Evolutionary conservation across 2,797 vertebrate genomes (phyloP).

Genomic region (Carapus acus): DNA sequence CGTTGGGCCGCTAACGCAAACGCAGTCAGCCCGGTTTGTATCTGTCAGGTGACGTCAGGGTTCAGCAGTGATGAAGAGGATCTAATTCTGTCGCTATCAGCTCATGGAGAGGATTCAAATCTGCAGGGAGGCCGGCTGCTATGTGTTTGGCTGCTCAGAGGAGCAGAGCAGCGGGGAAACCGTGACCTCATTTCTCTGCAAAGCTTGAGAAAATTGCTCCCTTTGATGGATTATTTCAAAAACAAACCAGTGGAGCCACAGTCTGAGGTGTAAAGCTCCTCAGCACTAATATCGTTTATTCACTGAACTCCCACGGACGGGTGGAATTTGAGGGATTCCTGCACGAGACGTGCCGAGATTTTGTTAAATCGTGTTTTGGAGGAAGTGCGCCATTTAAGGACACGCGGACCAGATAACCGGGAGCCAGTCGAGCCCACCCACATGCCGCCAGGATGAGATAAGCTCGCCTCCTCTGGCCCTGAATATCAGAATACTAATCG

Average conservation of each 20-base stretch:
- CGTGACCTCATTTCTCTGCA: constrained; percentile 22
- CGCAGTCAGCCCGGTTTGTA: constrained; percentile 32
- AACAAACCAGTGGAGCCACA: not conserved
- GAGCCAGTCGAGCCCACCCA: no score
- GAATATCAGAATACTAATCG: no score
- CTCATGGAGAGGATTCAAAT: constrained; percentile 30
- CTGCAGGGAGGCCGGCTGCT: constrained; percentile 28
- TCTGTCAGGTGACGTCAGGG: constrained; percentile 53
- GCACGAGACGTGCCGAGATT: no score
- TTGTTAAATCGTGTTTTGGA: no score
- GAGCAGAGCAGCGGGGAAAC: constrained; percentile 23
- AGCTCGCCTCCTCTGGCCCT: no score
- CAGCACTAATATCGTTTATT: no score
- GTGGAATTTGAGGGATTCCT: no score
- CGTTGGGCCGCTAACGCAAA: constrained; percentile 15
- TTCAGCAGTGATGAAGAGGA: constrained; percentile 29
- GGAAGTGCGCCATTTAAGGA: no score
- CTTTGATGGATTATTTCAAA: not conserved
- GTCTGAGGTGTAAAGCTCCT: no score
- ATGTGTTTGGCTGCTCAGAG: constrained; percentile 43
- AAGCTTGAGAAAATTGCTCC: not conserved
- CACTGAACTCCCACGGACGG: no score
- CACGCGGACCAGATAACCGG: no score
- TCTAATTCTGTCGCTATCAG: constrained; percentile 44
- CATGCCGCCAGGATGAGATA: no score